phyloP scores from a whole-genome alignment of 2,888 invertebrate species.

The Pseudeuparius sepicola region DNA sequence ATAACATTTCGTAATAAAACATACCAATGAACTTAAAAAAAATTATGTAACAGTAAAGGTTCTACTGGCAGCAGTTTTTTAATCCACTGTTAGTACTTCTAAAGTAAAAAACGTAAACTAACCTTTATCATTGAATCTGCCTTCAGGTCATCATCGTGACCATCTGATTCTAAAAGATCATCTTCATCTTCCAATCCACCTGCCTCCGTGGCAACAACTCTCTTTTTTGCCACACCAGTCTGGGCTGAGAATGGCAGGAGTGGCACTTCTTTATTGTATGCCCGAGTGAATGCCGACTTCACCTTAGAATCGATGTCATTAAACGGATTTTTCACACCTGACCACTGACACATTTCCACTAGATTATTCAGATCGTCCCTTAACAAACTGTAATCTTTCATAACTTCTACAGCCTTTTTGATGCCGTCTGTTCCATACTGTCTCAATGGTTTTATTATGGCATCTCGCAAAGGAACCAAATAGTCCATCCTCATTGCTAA shows the following conservation, averaged over 20 bases:
- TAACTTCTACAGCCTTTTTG: slow-evolving; percentile 54
- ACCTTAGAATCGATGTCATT: slow-evolving; percentile 69
- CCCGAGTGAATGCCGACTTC: slow-evolving; percentile 87
- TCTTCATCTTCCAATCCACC: slow-evolving; percentile 36
- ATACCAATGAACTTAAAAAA: too few relatives aligned
- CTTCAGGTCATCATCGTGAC: slow-evolving; percentile 42
- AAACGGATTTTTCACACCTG: slow-evolving; percentile 66
- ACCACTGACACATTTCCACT: slow-evolving; percentile 79
- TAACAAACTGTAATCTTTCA: slow-evolving; percentile 77
- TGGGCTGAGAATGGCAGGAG: slow-evolving; percentile 68
- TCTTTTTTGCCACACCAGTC: slow-evolving; percentile 51
- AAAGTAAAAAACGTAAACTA: slow-evolving; percentile 15
- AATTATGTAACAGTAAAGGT: too few relatives aligned
- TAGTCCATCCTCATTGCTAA: slow-evolving; percentile 83
- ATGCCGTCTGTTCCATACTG: slow-evolving; percentile 63
- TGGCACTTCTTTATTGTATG: slow-evolving; percentile 78
- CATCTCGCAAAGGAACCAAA: slow-evolving; percentile 62
- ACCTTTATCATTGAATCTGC: slow-evolving; percentile 76
- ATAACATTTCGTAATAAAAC: too few relatives aligned
- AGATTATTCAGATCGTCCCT: slow-evolving; percentile 89
- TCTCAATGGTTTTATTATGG: slow-evolving; percentile 68
- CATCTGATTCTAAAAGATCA: slow-evolving; percentile 33
- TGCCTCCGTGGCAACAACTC: too few relatives aligned
- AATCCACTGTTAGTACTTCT: too few relatives aligned
- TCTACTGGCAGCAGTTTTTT: too few relatives aligned